phyloP scores from a whole-genome alignment of 1,140 invertebrate species.

The Anastrepha obliqua region DNA sequence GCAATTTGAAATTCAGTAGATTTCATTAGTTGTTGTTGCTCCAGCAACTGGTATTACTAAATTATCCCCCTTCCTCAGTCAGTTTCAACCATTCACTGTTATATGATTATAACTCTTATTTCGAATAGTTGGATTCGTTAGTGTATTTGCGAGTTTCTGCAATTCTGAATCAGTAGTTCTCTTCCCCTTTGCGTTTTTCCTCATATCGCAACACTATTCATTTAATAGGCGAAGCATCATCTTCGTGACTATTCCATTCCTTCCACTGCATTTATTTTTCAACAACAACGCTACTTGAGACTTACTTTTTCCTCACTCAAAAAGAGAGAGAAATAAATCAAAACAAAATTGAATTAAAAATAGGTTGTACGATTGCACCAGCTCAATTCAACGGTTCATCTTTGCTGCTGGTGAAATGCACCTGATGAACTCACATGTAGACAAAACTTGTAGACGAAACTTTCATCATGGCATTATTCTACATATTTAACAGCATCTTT shows the following conservation, averaged over 20 bases:
- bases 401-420: conserved; percentile 28
- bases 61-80: neutral
- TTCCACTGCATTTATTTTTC: conserved; percentile 37
- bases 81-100: neutral
- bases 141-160: neutral
- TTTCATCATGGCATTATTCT: too few relatives aligned
- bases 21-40: neutral
- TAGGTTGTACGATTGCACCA: neutral
- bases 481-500: too few relatives aligned
- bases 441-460: too few relatives aligned
- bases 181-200: neutral
- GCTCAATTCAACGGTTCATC: neutral
- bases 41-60: neutral
- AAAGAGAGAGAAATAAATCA: conserved; percentile 35
- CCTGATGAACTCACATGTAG: neutral
- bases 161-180: conserved; percentile 6
- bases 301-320: conserved; percentile 25
- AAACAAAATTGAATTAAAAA: conserved; percentile 30
- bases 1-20: conserved; percentile 16
- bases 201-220: neutral
- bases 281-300: neutral
- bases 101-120: conserved; percentile 23
- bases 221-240: conserved; percentile 19
- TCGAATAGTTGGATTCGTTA: neutral
- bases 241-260: conserved; percentile 40